A percentile compares a stretch with the other conserved stretches of the same genome.
Evolutionary conservation across 2,888 invertebrate species (phyloP).

Genomic region (Drosophila nr. medialis): DNA sequence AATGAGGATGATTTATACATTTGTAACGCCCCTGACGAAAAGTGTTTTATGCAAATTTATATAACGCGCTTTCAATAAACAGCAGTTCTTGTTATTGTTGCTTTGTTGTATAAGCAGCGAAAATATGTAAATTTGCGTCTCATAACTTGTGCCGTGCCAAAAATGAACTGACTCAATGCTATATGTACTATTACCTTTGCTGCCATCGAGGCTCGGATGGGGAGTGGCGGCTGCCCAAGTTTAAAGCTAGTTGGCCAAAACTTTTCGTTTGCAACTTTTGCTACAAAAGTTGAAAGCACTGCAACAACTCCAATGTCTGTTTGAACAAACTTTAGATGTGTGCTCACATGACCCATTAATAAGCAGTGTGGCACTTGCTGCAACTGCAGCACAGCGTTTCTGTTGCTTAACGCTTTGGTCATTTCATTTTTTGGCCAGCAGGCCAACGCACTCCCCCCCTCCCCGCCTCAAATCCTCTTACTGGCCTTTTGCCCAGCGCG

Average conservation of each 20-base stretch:
- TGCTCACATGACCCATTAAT: slow-evolving; percentile 76
- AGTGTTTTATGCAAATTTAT: slow-evolving; percentile 65
- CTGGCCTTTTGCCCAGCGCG: slow-evolving; percentile 62
- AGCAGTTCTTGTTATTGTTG: slow-evolving; percentile 19
- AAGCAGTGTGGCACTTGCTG: slow-evolving; percentile 56
- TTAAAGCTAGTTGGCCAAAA: slow-evolving; percentile 23
- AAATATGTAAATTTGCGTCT: slow-evolving; percentile 61
- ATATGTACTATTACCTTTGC: slow-evolving; percentile 17
- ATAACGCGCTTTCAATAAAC: slow-evolving; percentile 61
- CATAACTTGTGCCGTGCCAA: slow-evolving; percentile 57
- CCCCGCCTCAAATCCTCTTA: not conserved
- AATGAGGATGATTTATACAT: slow-evolving; percentile 65
- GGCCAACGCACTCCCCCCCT: not conserved
- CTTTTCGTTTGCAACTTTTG: slow-evolving; percentile 41
- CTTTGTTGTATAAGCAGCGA: slow-evolving; percentile 25
- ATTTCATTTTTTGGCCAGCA: slow-evolving; percentile 43
- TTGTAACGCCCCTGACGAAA: slow-evolving; percentile 54
- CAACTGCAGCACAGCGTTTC: slow-evolving; percentile 28
- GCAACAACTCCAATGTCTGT: slow-evolving; percentile 33
- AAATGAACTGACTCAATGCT: slow-evolving; percentile 26
- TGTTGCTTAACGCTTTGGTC: slow-evolving; percentile 41
- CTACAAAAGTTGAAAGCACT: slow-evolving; percentile 47
- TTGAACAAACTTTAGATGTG: slow-evolving; percentile 36
- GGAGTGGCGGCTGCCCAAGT: slow-evolving; percentile 10
- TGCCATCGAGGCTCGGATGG: not conserved